Evolutionary conservation across 1,140 invertebrate species (phyloP).

Genomic region (Tetraneura akinire): DNA sequence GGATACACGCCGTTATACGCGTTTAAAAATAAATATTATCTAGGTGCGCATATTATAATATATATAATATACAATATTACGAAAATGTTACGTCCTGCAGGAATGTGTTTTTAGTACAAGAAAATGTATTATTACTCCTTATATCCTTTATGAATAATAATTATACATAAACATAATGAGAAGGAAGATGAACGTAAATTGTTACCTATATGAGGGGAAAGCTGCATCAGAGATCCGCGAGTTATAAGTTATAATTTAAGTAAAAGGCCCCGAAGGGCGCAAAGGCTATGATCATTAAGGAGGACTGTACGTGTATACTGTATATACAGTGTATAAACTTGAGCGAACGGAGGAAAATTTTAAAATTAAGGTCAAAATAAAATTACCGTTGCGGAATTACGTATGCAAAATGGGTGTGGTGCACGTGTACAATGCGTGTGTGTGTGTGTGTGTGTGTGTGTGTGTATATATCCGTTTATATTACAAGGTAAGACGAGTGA

Average conservation of each 20-base stretch:
- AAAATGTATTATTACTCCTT: background rate
- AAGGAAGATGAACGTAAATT: slow-evolving; percentile 2
- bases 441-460: too few relatives aligned
- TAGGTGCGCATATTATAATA: too few relatives aligned
- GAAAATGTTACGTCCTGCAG: too few relatives aligned
- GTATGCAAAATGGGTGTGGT: too few relatives aligned
- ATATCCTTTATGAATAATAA: background rate
- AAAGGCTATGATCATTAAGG: background rate
- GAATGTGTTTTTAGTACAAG: background rate
- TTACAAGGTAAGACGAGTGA: too few relatives aligned
- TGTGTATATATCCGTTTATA: too few relatives aligned
- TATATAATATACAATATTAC: too few relatives aligned
- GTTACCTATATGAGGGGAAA: background rate
- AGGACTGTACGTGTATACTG: too few relatives aligned
- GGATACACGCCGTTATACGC: too few relatives aligned
- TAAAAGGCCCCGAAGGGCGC: background rate
- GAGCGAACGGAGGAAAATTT: background rate
- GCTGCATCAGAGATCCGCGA: background rate
- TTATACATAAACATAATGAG: background rate
- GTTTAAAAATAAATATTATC: too few relatives aligned
- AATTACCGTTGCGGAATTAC: background rate
- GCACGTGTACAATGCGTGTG: too few relatives aligned
- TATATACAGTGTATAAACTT: background rate
- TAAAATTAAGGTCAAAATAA: background rate
- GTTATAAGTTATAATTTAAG: background rate